These are phyloP conservation scores for Caracal caracal DNA, from an alignment of 2,113 vertebrate species.

Conservation along the genomic window DNA sequence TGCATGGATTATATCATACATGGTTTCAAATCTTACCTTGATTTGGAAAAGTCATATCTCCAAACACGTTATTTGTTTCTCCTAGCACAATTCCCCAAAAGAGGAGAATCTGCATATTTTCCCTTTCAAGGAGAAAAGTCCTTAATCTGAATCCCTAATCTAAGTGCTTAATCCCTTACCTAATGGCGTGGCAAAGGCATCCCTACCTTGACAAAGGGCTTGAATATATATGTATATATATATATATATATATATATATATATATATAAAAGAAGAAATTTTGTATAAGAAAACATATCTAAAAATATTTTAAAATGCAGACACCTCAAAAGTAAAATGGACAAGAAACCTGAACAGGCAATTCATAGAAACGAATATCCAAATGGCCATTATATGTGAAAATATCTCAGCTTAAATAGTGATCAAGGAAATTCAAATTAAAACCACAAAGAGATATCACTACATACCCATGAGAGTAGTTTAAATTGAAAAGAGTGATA, in stretches of 20 bases:
- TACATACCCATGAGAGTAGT: not conserved
- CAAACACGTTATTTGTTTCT: not conserved
- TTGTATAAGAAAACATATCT: not conserved
- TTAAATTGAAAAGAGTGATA: constrained; percentile 11
- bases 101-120: not conserved
- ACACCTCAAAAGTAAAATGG: not conserved
- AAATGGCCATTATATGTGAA: not conserved
- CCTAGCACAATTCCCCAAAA: not conserved
- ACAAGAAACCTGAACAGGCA: not conserved
- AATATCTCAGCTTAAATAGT: not conserved
- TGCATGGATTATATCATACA: not conserved
- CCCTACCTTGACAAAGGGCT: not conserved
- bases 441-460: not conserved
- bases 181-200: not conserved
- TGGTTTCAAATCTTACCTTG: not conserved
- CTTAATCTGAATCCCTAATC: not conserved
- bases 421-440: not conserved
- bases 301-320: not conserved
- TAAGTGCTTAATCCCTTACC: not conserved
- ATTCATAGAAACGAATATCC: not conserved
- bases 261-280: not conserved
- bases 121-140: not conserved
- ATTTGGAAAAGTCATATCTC: not conserved
- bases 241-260: no score
- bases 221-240: not conserved